Percentiles rank a stretch among this genome's conserved stretches.
These are phyloP conservation scores for Hirtodrosophila alboralis DNA, from an alignment of 2,888 invertebrate species.

Conservation along the genomic window DNA sequence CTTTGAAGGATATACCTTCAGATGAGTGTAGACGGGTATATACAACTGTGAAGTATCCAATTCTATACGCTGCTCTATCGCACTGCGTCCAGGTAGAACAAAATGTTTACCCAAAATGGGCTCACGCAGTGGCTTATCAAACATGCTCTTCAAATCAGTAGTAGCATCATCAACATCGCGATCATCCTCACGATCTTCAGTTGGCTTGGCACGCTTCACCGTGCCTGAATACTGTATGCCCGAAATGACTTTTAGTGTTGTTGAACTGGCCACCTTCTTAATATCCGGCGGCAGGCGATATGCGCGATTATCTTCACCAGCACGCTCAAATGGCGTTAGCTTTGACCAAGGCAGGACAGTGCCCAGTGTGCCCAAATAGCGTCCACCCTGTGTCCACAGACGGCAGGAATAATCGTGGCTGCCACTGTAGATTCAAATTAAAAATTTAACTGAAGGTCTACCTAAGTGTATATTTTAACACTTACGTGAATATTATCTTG, in stretches of 20 bases:
- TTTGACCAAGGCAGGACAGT: constrained; percentile 88
- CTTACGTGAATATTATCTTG: constrained; percentile 88
- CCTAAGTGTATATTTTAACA: background rate
- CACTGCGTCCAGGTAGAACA: constrained; percentile 84
- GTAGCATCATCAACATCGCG: constrained; percentile 38
- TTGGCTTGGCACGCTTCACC: constrained; percentile 26
- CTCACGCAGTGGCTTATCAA: constrained; percentile 85
- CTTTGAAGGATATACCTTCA: constrained; percentile 86
- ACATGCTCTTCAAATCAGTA: constrained; percentile 67
- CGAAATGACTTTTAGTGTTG: constrained; percentile 88
- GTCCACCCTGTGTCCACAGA: constrained; percentile 90
- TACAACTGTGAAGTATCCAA: constrained; percentile 88
- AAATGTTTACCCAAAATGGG: constrained; percentile 87
- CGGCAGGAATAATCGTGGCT: constrained; percentile 90
- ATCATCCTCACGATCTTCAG: constrained; percentile 52
- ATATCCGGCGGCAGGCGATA: constrained; percentile 90
- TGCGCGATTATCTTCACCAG: constrained; percentile 80
- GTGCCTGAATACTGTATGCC: constrained; percentile 37
- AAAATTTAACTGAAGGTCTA: no score
- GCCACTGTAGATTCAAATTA: constrained; percentile 84
- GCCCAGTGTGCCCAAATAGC: constrained; percentile 90
- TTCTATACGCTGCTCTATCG: constrained; percentile 83
- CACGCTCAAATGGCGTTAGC: constrained; percentile 84
- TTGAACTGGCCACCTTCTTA: constrained; percentile 89
- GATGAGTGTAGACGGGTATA: constrained; percentile 89